Evolutionary conservation across 2,888 invertebrate genomes (phyloP).

Genomic region (Mellilla xanthometata): DNA sequence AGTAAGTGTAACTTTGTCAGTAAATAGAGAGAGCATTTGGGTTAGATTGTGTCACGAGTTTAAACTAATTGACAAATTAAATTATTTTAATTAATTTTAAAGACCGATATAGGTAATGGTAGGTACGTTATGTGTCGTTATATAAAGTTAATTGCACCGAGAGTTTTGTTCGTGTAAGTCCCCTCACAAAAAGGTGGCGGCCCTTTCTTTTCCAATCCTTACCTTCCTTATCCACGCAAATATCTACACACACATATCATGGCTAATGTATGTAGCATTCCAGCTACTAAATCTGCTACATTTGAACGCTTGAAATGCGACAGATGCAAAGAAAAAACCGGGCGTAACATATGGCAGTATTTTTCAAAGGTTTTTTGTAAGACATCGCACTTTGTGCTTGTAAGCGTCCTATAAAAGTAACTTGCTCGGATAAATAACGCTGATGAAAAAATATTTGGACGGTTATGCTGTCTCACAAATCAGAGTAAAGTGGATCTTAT

Average conservation of each 20-base stretch:
- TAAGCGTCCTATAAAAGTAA: conserved; percentile 63
- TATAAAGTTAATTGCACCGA: conserved; percentile 17
- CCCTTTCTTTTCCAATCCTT: conserved; percentile 15
- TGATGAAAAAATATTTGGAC: conserved; percentile 61
- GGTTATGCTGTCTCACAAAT: conserved; percentile 58
- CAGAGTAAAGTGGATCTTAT: conserved; percentile 54
- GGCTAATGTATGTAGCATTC: conserved; percentile 22
- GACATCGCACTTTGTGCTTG: conserved; percentile 54
- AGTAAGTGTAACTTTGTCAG: too few relatives aligned
- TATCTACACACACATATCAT: conserved; percentile 20
- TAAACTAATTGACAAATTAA: too few relatives aligned
- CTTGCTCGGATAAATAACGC: conserved; percentile 61
- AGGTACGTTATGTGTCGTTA: too few relatives aligned
- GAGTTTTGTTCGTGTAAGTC: conserved; percentile 3
- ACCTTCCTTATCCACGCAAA: conserved; percentile 17
- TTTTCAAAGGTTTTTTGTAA: conserved; percentile 60
- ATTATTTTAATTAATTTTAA: too few relatives aligned
- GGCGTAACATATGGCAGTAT: conserved; percentile 53
- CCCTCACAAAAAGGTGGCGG: conserved; percentile 1
- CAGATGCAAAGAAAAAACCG: conserved; percentile 47
- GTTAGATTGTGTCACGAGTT: too few relatives aligned
- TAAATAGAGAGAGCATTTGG: too few relatives aligned
- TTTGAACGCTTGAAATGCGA: conserved; percentile 43
- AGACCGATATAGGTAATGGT: too few relatives aligned
- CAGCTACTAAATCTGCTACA: conserved; percentile 38